These are phyloP conservation scores for Nipponia nippon DNA, from an alignment of 2,113 vertebrate genomes.

Conservation along the genomic window DNA sequence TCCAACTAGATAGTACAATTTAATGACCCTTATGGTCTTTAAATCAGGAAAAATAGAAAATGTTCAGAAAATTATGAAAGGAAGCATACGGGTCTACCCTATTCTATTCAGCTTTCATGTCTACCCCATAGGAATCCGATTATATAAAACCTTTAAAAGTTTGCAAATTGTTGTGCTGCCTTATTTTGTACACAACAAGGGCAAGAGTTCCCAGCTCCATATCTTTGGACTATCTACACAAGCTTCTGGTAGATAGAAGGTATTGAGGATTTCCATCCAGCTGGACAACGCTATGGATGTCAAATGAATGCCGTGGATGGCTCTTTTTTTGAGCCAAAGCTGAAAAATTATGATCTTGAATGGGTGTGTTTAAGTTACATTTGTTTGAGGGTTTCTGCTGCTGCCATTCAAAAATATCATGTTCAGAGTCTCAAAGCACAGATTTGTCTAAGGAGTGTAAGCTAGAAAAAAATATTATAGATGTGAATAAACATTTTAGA, in stretches of 20 bases:
- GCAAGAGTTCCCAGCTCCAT: background rate
- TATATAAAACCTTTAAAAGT: background rate
- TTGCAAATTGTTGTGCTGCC: background rate
- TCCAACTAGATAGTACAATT: background rate
- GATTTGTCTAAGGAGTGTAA: background rate
- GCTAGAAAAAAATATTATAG: background rate
- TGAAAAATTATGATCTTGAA: background rate
- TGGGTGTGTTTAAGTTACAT: background rate
- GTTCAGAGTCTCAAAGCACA: background rate
- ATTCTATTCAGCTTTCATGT: background rate
- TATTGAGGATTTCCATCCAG: background rate
- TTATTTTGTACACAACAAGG: background rate
- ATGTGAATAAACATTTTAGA: background rate
- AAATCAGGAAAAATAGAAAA: background rate
- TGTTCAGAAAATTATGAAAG: background rate
- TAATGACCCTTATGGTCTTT: background rate
- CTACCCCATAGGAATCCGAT: background rate
- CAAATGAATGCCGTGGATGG: rapidly evolving
- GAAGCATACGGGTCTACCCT: background rate
- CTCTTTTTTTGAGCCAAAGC: background rate
- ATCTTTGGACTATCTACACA: background rate
- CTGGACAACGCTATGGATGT: background rate
- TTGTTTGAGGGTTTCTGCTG: background rate
- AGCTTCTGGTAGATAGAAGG: background rate
- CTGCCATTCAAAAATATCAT: background rate